These are phyloP conservation scores for Sebastes reedi DNA, from an alignment of 2,797 vertebrate species.

Conservation along the genomic window DNA sequence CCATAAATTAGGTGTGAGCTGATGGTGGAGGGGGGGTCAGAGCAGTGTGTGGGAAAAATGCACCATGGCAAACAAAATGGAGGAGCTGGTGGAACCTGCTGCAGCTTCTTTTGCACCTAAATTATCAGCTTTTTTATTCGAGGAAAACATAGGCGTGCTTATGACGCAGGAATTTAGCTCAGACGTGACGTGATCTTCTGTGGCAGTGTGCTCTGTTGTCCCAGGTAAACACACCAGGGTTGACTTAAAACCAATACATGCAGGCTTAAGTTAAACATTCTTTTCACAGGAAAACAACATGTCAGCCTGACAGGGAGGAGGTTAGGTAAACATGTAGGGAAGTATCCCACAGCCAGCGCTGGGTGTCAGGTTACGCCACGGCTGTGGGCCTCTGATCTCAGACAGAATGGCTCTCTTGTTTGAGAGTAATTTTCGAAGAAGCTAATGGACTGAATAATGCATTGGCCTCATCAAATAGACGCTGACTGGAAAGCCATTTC, in stretches of 20 bases:
- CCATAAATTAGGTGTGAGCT: slow-evolving; percentile 83
- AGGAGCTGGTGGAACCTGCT: slow-evolving; percentile 44
- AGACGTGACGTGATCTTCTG: slow-evolving; percentile 71
- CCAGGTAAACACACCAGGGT: slow-evolving; percentile 78
- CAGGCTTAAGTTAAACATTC: slow-evolving; percentile 80
- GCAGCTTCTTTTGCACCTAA: slow-evolving; percentile 28
- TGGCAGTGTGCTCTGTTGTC: slow-evolving; percentile 75
- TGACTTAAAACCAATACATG: slow-evolving; percentile 81
- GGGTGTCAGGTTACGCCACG: slow-evolving; percentile 69
- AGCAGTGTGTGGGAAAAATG: slow-evolving; percentile 65
- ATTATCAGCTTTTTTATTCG: slow-evolving; percentile 43
- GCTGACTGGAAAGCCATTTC: slow-evolving; percentile 82
- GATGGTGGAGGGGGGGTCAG: slow-evolving; percentile 63
- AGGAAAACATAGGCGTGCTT: slow-evolving; percentile 62
- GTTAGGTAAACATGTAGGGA: slow-evolving; percentile 83
- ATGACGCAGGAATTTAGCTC: slow-evolving; percentile 52
- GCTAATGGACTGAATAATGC: slow-evolving; percentile 85
- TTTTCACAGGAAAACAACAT: slow-evolving; percentile 79
- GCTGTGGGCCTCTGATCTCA: slow-evolving; percentile 78
- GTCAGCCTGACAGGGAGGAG: slow-evolving; percentile 78
- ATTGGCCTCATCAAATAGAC: slow-evolving; percentile 82
- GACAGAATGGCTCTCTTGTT: slow-evolving; percentile 82
- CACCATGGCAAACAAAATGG: slow-evolving; percentile 78
- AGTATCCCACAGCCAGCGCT: slow-evolving; percentile 76
- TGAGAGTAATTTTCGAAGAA: slow-evolving; percentile 82